A percentile compares a stretch with the other conserved stretches of the same genome.
Evolutionary conservation across 2,797 vertebrate genomes (phyloP).

Genomic region (Sphenodon punctatus): DNA sequence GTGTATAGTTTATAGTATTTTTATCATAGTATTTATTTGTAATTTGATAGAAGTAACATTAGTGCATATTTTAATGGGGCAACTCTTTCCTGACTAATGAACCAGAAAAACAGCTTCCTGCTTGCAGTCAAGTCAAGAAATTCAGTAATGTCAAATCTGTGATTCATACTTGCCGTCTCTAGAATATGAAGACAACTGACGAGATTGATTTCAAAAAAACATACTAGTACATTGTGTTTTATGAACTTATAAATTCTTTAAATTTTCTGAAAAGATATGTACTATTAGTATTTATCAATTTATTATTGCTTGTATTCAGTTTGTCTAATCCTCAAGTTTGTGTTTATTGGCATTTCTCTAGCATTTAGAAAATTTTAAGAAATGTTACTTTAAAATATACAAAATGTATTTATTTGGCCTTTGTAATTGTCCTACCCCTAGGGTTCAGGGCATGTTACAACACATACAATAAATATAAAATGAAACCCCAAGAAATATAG

Average conservation of each 20-base stretch:
- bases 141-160: background rate
- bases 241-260: background rate
- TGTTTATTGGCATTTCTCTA: background rate
- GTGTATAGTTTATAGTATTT: background rate
- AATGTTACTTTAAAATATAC: background rate
- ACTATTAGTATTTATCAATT: background rate
- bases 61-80: background rate
- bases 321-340: background rate
- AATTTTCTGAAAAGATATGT: constrained; percentile 6
- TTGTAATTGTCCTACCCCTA: too few relatives aligned
- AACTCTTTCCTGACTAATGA: background rate
- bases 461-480: too few relatives aligned
- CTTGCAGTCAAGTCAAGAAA: background rate
- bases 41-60: background rate
- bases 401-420: too few relatives aligned
- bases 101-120: background rate
- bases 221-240: background rate
- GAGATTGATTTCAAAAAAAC: background rate
- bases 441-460: too few relatives aligned
- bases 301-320: background rate
- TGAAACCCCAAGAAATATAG: too few relatives aligned
- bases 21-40: background rate
- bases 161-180: constrained; percentile 19
- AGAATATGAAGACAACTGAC: background rate
- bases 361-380: background rate